A percentile compares a stretch with the other conserved stretches of the same genome.
phyloP scores from a whole-genome alignment of 2,888 invertebrate species.

The Watsonalla cultraria region DNA sequence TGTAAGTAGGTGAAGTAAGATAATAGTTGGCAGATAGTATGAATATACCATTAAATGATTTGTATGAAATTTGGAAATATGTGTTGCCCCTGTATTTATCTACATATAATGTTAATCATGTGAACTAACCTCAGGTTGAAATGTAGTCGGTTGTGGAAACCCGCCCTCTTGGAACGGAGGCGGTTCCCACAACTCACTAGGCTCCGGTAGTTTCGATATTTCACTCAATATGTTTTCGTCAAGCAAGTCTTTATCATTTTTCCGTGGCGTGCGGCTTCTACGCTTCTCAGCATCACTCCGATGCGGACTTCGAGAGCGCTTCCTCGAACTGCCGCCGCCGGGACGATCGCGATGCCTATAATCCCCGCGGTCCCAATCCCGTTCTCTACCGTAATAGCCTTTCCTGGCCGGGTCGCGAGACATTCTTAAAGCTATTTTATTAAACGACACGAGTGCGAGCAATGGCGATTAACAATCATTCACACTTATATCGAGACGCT shows the following conservation, averaged over 20 bases:
- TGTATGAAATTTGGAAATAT: too few relatives aligned
- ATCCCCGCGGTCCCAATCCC: constrained; percentile 38
- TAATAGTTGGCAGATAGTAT: too few relatives aligned
- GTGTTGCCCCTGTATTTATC: too few relatives aligned
- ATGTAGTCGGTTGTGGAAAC: constrained; percentile 32
- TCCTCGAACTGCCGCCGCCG: constrained; percentile 31
- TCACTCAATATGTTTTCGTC: constrained; percentile 68
- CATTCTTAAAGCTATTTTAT: constrained; percentile 18
- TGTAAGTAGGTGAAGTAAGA: too few relatives aligned
- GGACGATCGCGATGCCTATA: constrained; percentile 27
- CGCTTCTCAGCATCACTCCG: constrained; percentile 34
- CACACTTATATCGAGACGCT: neutral
- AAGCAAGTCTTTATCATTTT: constrained; percentile 54
- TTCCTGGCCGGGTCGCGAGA: constrained; percentile 44
- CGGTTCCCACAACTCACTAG: constrained; percentile 66
- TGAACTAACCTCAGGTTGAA: constrained; percentile 35
- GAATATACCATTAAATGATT: too few relatives aligned
- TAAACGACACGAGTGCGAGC: neutral
- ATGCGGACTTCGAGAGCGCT: constrained; percentile 48
- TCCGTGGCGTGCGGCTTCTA: constrained; percentile 56
- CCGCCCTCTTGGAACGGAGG: constrained; percentile 49
- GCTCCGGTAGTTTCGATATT: constrained; percentile 64
- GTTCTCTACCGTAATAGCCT: constrained; percentile 31
- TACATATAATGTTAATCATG: neutral
- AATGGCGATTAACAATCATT: neutral